Conservation (phyloP, 1,140 invertebrate species). For the Episyrphus balteatus region DNA sequence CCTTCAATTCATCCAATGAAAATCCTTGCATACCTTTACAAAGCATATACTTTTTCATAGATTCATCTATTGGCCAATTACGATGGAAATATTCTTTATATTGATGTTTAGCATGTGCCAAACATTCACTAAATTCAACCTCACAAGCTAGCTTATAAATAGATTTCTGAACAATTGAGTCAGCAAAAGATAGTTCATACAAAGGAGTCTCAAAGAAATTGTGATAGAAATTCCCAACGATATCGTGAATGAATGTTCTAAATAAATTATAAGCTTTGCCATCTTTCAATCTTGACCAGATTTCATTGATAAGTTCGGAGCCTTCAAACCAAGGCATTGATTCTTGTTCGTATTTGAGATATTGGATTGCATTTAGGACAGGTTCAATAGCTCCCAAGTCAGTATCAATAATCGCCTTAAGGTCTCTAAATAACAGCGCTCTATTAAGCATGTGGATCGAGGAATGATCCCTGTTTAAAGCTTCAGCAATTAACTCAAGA, state of each 20-base stretch:
- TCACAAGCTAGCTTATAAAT: too few species aligned
- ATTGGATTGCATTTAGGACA: slow-evolving; percentile 32
- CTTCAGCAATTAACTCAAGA: slow-evolving; percentile 41
- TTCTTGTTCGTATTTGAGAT: slow-evolving; percentile 45
- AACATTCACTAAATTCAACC: too few species aligned
- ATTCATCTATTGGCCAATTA: too few species aligned
- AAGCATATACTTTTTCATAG: too few species aligned
- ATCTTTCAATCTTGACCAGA: too few species aligned
- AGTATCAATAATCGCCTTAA: slow-evolving; percentile 33
- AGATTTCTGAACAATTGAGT: too few species aligned
- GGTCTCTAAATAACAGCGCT: slow-evolving; percentile 48
- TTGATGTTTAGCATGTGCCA: too few species aligned
- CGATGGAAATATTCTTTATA: too few species aligned
- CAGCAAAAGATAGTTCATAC: slow-evolving; percentile 31
- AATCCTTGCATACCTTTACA: too few species aligned
- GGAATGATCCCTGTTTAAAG: slow-evolving; percentile 33
- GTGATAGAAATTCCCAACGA: slow-evolving; percentile 10
- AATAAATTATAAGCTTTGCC: too few species aligned
- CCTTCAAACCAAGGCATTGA: slow-evolving; percentile 43
- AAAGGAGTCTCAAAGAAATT: slow-evolving; percentile 24
- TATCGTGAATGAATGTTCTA: slow-evolving; percentile 18
- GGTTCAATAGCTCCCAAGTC: slow-evolving; percentile 23
- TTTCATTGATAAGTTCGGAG: too few species aligned
- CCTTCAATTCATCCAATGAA: too few species aligned
- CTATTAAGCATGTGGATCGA: slow-evolving; percentile 48